Percentiles rank a stretch among this genome's conserved stretches.
Evolutionary conservation across 2,888 invertebrate genomes (phyloP).

Genomic region (Phortica magna): DNA sequence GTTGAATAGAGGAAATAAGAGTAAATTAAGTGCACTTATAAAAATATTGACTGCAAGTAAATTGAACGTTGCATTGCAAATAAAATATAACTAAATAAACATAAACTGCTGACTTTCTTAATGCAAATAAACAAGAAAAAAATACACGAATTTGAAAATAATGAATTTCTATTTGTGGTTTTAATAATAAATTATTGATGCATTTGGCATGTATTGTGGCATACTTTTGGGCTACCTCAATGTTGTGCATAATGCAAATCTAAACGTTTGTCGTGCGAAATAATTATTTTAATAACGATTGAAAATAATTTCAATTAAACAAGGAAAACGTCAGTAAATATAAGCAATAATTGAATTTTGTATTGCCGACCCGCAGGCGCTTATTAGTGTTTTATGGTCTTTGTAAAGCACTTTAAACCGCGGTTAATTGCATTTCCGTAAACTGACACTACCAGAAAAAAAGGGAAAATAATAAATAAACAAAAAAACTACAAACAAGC

Average conservation of each 20-base stretch:
- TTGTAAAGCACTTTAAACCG: neutral
- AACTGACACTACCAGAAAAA: constrained; percentile 4
- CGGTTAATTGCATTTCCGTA: constrained; percentile 29
- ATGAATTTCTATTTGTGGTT: neutral
- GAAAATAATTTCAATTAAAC: neutral
- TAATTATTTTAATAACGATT: too few relatives aligned
- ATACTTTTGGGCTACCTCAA: neutral
- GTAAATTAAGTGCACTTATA: constrained; percentile 13
- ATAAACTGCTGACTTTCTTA: neutral
- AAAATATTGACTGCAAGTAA: constrained; percentile 20
- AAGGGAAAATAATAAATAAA: neutral
- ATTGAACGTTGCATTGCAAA: neutral
- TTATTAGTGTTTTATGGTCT: constrained; percentile 8
- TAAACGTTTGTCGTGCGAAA: neutral
- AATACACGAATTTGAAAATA: neutral
- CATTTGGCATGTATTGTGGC: neutral
- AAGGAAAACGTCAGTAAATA: neutral
- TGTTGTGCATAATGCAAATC: neutral
- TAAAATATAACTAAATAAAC: neutral
- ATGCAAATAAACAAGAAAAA: neutral
- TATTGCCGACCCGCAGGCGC: neutral
- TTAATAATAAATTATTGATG: neutral
- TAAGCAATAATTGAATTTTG: neutral
- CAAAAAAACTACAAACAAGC: neutral
- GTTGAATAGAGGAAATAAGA: constrained; percentile 3